A percentile compares a stretch with the other conserved stretches of the same genome.
These are phyloP conservation scores for Drosophila leontia DNA, from an alignment of 1,140 invertebrate species.

Conservation along the genomic window DNA sequence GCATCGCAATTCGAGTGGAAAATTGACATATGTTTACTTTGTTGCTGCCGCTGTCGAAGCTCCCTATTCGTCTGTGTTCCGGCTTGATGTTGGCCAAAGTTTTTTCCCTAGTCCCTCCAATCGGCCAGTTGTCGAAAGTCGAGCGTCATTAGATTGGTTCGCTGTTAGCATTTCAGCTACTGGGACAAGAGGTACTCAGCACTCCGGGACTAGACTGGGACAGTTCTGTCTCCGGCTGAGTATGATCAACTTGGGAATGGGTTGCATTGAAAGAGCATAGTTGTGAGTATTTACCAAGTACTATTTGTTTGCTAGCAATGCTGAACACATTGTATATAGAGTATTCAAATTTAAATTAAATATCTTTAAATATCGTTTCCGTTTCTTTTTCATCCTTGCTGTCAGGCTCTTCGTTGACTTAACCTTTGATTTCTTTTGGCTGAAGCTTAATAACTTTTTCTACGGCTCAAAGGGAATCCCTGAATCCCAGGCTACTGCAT, in stretches of 20 bases:
- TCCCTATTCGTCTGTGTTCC: constrained; percentile 26
- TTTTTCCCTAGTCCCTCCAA: constrained; percentile 37
- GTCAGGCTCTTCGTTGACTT: neutral
- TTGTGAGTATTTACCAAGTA: neutral
- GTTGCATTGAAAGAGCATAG: neutral
- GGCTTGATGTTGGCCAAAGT: constrained; percentile 48
- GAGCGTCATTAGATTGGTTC: constrained; percentile 67
- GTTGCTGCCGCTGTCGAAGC: constrained; percentile 47
- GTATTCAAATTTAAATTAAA: neutral
- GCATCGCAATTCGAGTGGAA: constrained; percentile 82
- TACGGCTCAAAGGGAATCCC: constrained; percentile 34
- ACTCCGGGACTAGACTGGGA: neutral
- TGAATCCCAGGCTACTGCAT: constrained; percentile 5
- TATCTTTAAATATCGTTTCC: no score
- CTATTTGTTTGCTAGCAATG: neutral
- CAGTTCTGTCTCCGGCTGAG: neutral
- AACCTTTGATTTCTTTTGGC: constrained; percentile 14
- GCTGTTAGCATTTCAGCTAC: constrained; percentile 29
- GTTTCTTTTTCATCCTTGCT: neutral
- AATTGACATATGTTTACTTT: constrained; percentile 84
- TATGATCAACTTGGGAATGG: neutral
- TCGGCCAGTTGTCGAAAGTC: constrained; percentile 60
- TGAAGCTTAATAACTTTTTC: constrained; percentile 14
- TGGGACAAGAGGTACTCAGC: constrained; percentile 26
- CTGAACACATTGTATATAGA: neutral